Percentiles rank a stretch among this genome's conserved stretches.
phyloP scores from a whole-genome alignment of 1,140 invertebrate genomes.

The Leptoteleia sp. region DNA sequence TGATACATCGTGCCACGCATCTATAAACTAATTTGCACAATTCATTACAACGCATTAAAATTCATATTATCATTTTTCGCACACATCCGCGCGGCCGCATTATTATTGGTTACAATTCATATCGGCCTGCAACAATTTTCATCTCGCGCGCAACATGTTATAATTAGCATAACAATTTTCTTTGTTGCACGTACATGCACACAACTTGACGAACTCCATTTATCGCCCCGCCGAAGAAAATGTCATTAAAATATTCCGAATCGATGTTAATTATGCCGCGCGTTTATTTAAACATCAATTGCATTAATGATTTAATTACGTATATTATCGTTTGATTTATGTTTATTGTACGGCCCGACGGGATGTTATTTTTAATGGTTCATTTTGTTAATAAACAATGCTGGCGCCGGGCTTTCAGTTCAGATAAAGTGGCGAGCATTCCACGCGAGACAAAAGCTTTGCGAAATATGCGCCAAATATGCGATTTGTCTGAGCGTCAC shows the following conservation, averaged over 20 bases:
- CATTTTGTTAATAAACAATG: slow-evolving; percentile 40
- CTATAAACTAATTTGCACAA: slow-evolving; percentile 51
- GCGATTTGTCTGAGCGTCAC: no score
- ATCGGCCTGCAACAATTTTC: slow-evolving; percentile 58
- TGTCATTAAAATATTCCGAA: slow-evolving; percentile 54
- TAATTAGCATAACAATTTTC: slow-evolving; percentile 65
- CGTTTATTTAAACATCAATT: slow-evolving; percentile 61
- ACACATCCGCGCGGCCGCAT: slow-evolving; percentile 25
- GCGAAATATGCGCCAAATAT: no score
- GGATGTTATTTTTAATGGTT: slow-evolving; percentile 35
- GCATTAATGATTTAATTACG: slow-evolving; percentile 52
- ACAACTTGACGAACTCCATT: slow-evolving; percentile 55
- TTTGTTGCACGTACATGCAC: slow-evolving; percentile 38
- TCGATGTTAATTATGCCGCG: slow-evolving; percentile 46
- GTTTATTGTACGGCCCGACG: slow-evolving; percentile 27
- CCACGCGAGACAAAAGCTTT: no score
- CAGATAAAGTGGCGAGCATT: slow-evolving; percentile 3
- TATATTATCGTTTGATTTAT: slow-evolving; percentile 56
- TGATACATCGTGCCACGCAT: slow-evolving; percentile 39
- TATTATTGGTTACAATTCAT: slow-evolving; percentile 61
- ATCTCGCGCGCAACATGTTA: slow-evolving; percentile 59
- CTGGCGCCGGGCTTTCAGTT: slow-evolving; percentile 11
- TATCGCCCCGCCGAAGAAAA: slow-evolving; percentile 47
- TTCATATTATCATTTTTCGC: slow-evolving; percentile 63
- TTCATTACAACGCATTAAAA: slow-evolving; percentile 52